Evolutionary conservation across 1,140 invertebrate genomes (phyloP).

Genomic region (Spodoptera litura): DNA sequence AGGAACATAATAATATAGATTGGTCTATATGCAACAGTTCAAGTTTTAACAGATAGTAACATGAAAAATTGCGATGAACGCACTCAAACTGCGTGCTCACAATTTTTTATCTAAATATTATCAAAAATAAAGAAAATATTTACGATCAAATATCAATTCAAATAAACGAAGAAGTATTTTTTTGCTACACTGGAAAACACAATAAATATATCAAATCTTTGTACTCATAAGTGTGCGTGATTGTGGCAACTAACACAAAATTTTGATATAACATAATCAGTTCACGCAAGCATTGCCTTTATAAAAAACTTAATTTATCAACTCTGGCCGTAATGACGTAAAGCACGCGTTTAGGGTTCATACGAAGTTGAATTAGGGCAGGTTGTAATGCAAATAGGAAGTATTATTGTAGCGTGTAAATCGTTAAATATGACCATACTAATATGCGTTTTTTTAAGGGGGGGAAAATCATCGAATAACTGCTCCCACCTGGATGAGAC

Average conservation of each 20-base stretch:
- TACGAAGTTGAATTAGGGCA: slow-evolving; percentile 21
- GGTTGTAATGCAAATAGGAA: slow-evolving; percentile 3
- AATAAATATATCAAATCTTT: neutral
- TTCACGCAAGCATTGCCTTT: slow-evolving; percentile 6
- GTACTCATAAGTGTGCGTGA: neutral
- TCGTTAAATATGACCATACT: neutral
- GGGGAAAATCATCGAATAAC: no score
- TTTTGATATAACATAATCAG: slow-evolving; percentile 1
- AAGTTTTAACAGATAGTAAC: no score
- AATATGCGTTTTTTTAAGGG: no score
- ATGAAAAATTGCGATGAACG: no score
- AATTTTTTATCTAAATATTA: no score
- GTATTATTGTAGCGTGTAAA: neutral
- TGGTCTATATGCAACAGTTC: no score
- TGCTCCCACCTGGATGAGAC: no score
- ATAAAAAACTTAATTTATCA: slow-evolving; percentile 24
- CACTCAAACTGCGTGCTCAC: no score
- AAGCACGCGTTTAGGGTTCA: slow-evolving; percentile 22
- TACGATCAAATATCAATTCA: no score
- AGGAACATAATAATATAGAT: no score
- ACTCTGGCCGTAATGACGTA: neutral
- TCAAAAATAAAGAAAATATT: no score
- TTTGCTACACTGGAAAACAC: neutral
- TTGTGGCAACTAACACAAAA: slow-evolving; percentile 1
- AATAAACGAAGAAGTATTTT: no score